Evolutionary conservation across 2,888 invertebrate genomes (phyloP), one percentile per base, ranked within the genome.

Genomic region (Ormyrus rosae): DNA sequence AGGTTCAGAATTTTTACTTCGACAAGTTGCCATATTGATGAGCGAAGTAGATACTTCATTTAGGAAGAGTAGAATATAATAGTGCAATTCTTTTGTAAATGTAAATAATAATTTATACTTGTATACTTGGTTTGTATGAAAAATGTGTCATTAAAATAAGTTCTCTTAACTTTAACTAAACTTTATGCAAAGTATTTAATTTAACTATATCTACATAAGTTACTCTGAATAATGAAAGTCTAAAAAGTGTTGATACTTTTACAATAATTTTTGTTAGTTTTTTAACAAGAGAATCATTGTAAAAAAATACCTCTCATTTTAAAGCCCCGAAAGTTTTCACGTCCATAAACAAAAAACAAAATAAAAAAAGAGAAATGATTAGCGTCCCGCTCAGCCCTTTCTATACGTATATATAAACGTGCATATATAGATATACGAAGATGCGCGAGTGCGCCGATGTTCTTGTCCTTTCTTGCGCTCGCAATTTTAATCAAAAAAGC

Each of bases 381-480:
- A 34, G 63, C 50, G 71, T 63, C 60, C 74, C 60, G 60, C 64
- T 74, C 61, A 71, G 34, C 80, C 70, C 71, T 75, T 71, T 13
- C 56, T 61, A 63, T 50, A 19, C n/a, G 19, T 70, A 60, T 45
- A 64, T 58, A 50, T n/a, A 13, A 13, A 53, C 9, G 63, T 34
- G 9, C 9, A 73, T 50, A 48, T 46, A 67, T 65, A 46, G 6
- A 55, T 55, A 56, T 50, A 61, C n/a, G 48, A 50, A 55, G 55
- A 48, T 9, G 63, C 46, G 63, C 70, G 65, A 80, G 69, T 60
- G 68, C 53, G 56, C 55, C 58, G 19, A 55, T 51, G 67, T 67
- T 80, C 55, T 76, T 78, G 69, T 79, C 70, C 70, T 48, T 82
- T 78, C 61, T 78, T 67, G 80, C 82, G 81, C 77, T 83, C 81